These are phyloP conservation scores for Stictonetta naevosa DNA, from an alignment of 2,113 vertebrate species.

Conservation along the genomic window DNA sequence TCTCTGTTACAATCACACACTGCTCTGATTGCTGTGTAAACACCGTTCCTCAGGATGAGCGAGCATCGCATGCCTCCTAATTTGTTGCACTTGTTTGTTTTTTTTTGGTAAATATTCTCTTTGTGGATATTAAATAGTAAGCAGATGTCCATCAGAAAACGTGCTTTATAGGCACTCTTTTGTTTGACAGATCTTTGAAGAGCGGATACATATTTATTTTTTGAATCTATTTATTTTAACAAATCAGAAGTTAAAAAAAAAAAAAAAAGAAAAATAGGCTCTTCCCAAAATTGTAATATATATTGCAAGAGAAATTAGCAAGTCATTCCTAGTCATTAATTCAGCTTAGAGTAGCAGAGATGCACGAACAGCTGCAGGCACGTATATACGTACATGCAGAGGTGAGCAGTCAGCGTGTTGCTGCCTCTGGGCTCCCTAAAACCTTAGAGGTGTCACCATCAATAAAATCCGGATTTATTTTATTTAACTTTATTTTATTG, in stretches of 20 bases:
- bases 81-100: slow-evolving; percentile 34
- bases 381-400: accelerated
- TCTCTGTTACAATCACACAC: neutral
- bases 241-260: neutral
- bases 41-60: neutral
- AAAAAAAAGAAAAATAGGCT: neutral
- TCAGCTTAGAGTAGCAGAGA: neutral
- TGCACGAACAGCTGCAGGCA: neutral
- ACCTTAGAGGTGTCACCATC: neutral
- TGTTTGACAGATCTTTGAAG: slow-evolving; percentile 50
- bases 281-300: neutral
- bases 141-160: slow-evolving; percentile 55
- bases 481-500: neutral
- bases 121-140: slow-evolving; percentile 54
- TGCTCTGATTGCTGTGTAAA: slow-evolving; percentile 26
- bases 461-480: neutral
- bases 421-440: neutral
- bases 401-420: neutral
- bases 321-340: neutral
- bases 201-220: neutral
- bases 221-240: neutral
- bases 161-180: neutral
- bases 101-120: slow-evolving; percentile 38
- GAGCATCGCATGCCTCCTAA: slow-evolving; percentile 8
- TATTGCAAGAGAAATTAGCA: neutral